Evolutionary conservation across 1,140 invertebrate species (phyloP), one percentile per base, ranked within the genome.

Genomic region (Sinella curviseta): DNA sequence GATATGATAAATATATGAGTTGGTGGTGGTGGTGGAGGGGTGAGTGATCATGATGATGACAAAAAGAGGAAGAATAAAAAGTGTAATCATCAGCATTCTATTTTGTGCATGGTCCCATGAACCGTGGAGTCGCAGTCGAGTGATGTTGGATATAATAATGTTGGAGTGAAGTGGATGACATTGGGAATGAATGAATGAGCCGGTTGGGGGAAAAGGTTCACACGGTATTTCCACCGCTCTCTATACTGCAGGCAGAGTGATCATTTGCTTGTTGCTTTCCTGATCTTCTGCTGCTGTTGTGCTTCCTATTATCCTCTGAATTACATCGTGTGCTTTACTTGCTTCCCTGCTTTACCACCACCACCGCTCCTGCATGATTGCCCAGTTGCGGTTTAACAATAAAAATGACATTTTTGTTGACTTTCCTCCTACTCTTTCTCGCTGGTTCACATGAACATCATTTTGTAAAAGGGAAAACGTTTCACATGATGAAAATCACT

Each of bases 1-100:
- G 65, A 70, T 70, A 70, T 70, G 65, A 70, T 70, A 70, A 70
- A 70, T 70, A n/a, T 12, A 48, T 48, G 20, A 8, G 20, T 48
- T 48, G 20, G 39, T 48, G 20, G 20, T 48, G 8, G 39, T 20
- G 8, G 39, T 8, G 39, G 8, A 20, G 20, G 39, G 39, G 39
- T 48, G n/a, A n/a, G n/a, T 48, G 39, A 48, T 48, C 39, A 48
- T 48, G 20, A 48, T 48, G 39, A 60, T 60, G 57, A 60, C 57
- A 60, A 60, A 60, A 26, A 26, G 24, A 8, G 20, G 20, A 48
- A 48, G 20, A 48, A 48, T 12, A 48, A 48, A 48, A 12, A 8
- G 39, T 48, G 20, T 48, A 48, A 48, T 48, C 39, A 48, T 48
- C 39, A 8, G 39, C 8, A 48, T 48, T 48, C 39, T 48, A 48